Conservation (phyloP, 2,113 vertebrate species). For the Oncorhynchus gorbuscha region DNA sequence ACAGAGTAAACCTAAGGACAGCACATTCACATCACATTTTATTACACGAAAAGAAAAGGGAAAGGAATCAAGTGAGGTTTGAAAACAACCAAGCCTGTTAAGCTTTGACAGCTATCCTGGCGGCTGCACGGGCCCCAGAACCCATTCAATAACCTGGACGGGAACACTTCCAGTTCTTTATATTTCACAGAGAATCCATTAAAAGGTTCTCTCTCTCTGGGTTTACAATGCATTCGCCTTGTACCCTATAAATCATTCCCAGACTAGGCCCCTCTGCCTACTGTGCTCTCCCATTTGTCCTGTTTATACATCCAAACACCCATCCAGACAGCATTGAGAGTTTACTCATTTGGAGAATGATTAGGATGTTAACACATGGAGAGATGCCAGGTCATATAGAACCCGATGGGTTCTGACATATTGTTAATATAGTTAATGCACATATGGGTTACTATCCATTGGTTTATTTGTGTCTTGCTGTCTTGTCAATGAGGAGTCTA, state of each 20-base stretch:
- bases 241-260: constrained; percentile 66
- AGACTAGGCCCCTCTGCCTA: constrained; percentile 38
- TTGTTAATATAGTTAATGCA: not conserved
- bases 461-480: not conserved
- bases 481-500: not conserved
- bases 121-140: constrained; percentile 43
- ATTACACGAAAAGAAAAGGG: constrained; percentile 38
- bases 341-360: not conserved
- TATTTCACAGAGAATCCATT: constrained; percentile 72
- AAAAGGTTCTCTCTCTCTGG: constrained; percentile 64
- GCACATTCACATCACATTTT: constrained; percentile 50
- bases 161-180: constrained; percentile 66
- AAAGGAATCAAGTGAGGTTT: constrained; percentile 44
- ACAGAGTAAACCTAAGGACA: constrained; percentile 46
- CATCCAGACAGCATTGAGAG: constrained; percentile 20
- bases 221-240: constrained; percentile 66
- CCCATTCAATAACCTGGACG: constrained; percentile 65
- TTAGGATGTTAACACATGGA: not conserved
- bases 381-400: not conserved
- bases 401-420: not conserved
- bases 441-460: not conserved
- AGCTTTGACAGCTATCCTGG: constrained; percentile 67
- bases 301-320: constrained; percentile 23
- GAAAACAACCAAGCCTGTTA: constrained; percentile 67
- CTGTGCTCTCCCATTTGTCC: constrained; percentile 47